phyloP scores from a whole-genome alignment of 1,140 invertebrate genomes.

The Saccostrea echinata region DNA sequence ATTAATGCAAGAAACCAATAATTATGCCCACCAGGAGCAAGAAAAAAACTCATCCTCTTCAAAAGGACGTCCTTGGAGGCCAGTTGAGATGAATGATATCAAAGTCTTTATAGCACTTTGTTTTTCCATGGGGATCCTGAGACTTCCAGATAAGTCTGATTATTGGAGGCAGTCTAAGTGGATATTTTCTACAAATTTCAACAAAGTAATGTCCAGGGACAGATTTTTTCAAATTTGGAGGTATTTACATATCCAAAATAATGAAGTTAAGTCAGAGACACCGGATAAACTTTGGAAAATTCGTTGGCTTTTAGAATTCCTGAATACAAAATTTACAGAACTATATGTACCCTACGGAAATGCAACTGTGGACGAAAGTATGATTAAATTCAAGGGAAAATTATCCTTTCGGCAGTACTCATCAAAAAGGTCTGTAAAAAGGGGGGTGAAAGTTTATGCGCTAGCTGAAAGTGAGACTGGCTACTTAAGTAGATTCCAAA shows the following conservation, averaged over 20 bases:
- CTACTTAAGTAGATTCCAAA: background rate
- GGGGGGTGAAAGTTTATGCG: background rate
- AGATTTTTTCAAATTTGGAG: background rate
- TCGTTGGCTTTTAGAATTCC: background rate
- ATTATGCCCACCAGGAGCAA: constrained; percentile 35
- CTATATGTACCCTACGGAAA: background rate
- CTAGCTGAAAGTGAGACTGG: background rate
- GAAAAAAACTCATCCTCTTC: background rate
- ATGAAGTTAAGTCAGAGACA: background rate
- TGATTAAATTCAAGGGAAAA: constrained; percentile 5
- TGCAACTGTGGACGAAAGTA: constrained; percentile 71
- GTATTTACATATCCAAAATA: constrained; percentile 31
- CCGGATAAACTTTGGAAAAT: constrained; percentile 22
- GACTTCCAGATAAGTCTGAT: background rate
- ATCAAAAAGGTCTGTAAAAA: background rate
- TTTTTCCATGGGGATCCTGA: constrained; percentile 1
- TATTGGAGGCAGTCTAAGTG: background rate
- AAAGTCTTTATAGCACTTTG: constrained; percentile 7
- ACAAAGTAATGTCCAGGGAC: background rate
- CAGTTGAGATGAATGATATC: background rate
- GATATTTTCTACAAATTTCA: background rate
- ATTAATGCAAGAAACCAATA: constrained; percentile 30
- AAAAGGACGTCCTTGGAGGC: constrained; percentile 26
- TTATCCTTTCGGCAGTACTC: background rate
- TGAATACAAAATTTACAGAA: background rate